Evolutionary conservation across 2,888 invertebrate genomes (phyloP).

Genomic region (Diplazon laetatorius): DNA sequence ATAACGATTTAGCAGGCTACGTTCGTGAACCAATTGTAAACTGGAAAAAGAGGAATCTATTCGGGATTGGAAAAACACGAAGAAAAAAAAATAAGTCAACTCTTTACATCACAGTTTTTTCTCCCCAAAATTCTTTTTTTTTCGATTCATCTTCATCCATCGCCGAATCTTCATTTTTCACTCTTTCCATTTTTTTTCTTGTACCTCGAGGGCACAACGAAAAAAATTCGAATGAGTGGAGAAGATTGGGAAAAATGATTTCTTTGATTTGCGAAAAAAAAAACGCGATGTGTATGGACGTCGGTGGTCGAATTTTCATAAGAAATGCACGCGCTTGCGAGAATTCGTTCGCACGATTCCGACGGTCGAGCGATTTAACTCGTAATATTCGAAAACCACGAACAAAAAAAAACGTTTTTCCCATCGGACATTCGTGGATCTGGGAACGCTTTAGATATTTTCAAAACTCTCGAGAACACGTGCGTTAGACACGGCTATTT

Average conservation of each 20-base stretch:
- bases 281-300: too few species aligned
- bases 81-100: constrained; percentile 1
- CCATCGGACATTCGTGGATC: constrained; percentile 1
- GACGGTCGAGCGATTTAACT: not conserved
- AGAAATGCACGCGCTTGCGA: not conserved
- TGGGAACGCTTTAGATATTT: not conserved
- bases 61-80: not conserved
- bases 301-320: not conserved
- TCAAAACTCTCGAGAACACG: not conserved
- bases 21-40: not conserved
- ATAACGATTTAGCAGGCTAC: not conserved
- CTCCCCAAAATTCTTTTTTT: not conserved
- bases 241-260: not conserved
- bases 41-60: constrained; percentile 9
- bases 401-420: constrained; percentile 3
- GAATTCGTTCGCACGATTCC: not conserved
- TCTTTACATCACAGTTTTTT: constrained; percentile 11
- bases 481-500: constrained; percentile 16
- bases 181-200: constrained; percentile 1
- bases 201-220: not conserved
- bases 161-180: not conserved
- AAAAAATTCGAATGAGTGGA: not conserved
- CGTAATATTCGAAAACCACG: not conserved
- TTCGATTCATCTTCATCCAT: constrained; percentile 16
- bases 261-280: not conserved